Base-by-base conservation (phyloP, 2,888 invertebrate species). In the Coelopa pilipes region DNA sequence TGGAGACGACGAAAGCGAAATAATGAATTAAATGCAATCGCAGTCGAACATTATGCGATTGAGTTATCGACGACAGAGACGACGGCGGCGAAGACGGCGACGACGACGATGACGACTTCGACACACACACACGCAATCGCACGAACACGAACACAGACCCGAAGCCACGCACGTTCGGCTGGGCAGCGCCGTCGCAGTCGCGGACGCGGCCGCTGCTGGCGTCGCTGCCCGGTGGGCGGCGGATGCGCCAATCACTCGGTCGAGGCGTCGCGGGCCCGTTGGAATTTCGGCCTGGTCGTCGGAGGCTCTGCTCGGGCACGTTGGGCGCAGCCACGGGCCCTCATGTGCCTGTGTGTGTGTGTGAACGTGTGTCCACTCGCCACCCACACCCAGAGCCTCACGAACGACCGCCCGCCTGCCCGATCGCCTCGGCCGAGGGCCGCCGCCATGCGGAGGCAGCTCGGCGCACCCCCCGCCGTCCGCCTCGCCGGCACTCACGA, bases 1-100 rank as follows among this genome's bases (percentile, higher is more conserved):
- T 34, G 34, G 34, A 7, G 7, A 34, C 34, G 34, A 63, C 50
- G 50, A 70, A 47, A 50, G 24, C 17, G 49, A 69, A 69, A 62
- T 50, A 70, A 60, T 24, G 60, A 70, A 49, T 34, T 34, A 53
- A 55, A 57, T 70, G 50, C 63, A 70, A 70, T 70, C 50, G n/a
- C 34, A 2, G 34, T 34, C 34, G n/a, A n/a, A 34, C 34, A 34
- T 2, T 34, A 15, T 11, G 59, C 62, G 62, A 24, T 24, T 19
- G 24, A 19, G 62, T 5, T 24, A 24, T 19, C 62, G 21, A 34
- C 34, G 62, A 7, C 24, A 13, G 24, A 11, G 59, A 59, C 19
- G 59, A n/a, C n/a, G n/a, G n/a, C n/a, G n/a, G n/a, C n/a, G n/a
- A n/a, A n/a, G n/a, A n/a, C 62, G 21, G 24, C 34, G 62, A 7